Evolutionary conservation across 2,888 invertebrate species (phyloP), one percentile per base, ranked within the genome.

Genomic region (Apotomis betuletana): DNA sequence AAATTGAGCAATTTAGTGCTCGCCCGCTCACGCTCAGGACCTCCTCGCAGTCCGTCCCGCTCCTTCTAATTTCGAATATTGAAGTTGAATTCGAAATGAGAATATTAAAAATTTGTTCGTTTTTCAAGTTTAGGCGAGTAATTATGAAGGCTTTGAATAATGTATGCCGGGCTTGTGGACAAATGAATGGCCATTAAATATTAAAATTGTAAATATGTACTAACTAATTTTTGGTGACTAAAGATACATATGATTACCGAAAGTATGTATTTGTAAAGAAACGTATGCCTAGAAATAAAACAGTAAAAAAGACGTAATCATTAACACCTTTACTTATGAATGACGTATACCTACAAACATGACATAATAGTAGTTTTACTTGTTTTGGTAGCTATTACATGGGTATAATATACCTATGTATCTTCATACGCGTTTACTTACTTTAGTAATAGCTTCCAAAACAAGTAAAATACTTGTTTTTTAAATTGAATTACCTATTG

Each of bases 1-100:
- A 91, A 92, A 92, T 93, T 92, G 92, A 92, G 91, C 91, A 91
- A 92, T 92, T 92, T 89, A 86, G 82, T 86, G 89, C 88, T 83
- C 76, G 78, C 90, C 80, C 81, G 83, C 85, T 91, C 85, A 74
- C 83, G 74, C 88, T 73, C 79, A 73, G 75, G 75, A 78, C 79
- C 79, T 79, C 49, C 74, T 65, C 60, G 55, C 71, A 73, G 60
- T 74, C 82, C 79, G 78, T 88, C 87, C 85, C 86, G 75, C 75
- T 87, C 83, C 67, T 61, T 77, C 79, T 80, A 81, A 82, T 81
- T 81, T 79, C 75, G 76, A 77, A 75, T 76, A 74, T 78, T 78
- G 76, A 73, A 75, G 74, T 80, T 81, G 83, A 83, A 87, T 87
- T 83, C 77, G 79, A 84, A 89, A 86, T 85, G 83, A 83, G 85